Percentiles rank a stretch among this genome's conserved stretches.
phyloP scores from a whole-genome alignment of 2,888 invertebrate genomes.

The Tetrapedia diversipes region DNA sequence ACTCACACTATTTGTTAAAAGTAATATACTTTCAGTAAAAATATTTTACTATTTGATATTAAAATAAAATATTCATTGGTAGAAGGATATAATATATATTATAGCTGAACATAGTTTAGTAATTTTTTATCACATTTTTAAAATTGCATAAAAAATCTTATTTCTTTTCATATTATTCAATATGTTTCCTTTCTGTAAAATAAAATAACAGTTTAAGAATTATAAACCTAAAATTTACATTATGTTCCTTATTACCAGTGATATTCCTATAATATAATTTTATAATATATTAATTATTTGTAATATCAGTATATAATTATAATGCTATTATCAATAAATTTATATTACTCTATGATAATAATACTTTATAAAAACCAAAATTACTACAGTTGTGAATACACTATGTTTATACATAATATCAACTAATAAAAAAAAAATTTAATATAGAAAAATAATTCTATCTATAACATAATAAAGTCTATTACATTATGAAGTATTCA shows the following conservation, averaged over 20 bases:
- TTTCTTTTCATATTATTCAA: not conserved
- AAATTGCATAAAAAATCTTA: conserved; percentile 21
- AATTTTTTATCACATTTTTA: conserved; percentile 33
- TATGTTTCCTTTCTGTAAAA: conserved; percentile 7
- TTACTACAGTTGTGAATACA: conserved; percentile 53
- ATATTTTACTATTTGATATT: conserved; percentile 42
- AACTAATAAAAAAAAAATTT: conserved; percentile 48
- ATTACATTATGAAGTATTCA: conserved; percentile 44
- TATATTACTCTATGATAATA: conserved; percentile 56
- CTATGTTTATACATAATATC: conserved; percentile 56
- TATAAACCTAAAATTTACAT: conserved; percentile 26
- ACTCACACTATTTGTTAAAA: conserved; percentile 25
- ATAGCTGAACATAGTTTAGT: conserved; percentile 13
- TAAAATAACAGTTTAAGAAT: conserved; percentile 25
- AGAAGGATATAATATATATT: conserved; percentile 26
- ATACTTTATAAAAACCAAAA: conserved; percentile 58
- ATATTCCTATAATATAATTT: conserved; percentile 46
- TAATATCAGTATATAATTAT: conserved; percentile 55
- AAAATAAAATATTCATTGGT: conserved; percentile 39
- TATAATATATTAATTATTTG: conserved; percentile 64
- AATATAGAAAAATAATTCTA: conserved; percentile 66
- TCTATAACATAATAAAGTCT: conserved; percentile 47
- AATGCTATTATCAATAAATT: conserved; percentile 56
- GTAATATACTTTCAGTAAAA: conserved; percentile 45
- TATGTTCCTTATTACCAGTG: conserved; percentile 30